These are phyloP conservation scores for Xanthia icteritia DNA, from an alignment of 2,888 invertebrate species.

Conservation along the genomic window DNA sequence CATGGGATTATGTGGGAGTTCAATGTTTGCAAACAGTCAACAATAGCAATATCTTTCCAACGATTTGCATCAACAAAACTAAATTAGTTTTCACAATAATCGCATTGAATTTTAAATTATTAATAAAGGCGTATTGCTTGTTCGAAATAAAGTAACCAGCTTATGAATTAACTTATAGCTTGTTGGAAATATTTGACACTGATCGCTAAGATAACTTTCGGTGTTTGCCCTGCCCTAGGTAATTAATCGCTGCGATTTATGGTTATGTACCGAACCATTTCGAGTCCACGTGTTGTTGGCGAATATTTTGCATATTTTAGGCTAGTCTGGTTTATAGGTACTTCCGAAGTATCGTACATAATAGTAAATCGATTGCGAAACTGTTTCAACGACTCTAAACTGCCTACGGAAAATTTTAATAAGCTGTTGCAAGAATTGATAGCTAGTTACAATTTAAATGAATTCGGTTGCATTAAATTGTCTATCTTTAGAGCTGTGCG, in stretches of 20 bases:
- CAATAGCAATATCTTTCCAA: not conserved
- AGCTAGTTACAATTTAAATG: constrained; percentile 28
- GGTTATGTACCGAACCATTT: constrained; percentile 34
- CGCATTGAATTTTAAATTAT: constrained; percentile 40
- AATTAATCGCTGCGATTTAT: constrained; percentile 65
- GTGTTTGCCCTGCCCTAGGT: constrained; percentile 52
- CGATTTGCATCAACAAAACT: constrained; percentile 7
- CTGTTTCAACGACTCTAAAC: constrained; percentile 32
- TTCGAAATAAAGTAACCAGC: constrained; percentile 23
- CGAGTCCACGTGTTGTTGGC: constrained; percentile 57
- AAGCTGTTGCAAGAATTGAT: constrained; percentile 40
- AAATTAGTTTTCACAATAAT: constrained; percentile 24
- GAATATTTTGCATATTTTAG: constrained; percentile 64
- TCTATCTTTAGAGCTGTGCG: constrained; percentile 11
- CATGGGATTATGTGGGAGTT: constrained; percentile 20
- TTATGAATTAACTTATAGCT: constrained; percentile 37
- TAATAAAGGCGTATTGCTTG: constrained; percentile 47
- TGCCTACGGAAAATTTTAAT: constrained; percentile 47
- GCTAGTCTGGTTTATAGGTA: constrained; percentile 57
- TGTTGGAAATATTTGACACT: constrained; percentile 56
- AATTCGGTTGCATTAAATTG: constrained; percentile 45
- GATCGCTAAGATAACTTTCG: constrained; percentile 60
- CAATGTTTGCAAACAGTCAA: constrained; percentile 41
- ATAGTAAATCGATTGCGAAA: constrained; percentile 60
- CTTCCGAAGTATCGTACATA: constrained; percentile 56